Conservation (phyloP, 2,797 vertebrate genomes). For the Australoheros facetus region DNA sequence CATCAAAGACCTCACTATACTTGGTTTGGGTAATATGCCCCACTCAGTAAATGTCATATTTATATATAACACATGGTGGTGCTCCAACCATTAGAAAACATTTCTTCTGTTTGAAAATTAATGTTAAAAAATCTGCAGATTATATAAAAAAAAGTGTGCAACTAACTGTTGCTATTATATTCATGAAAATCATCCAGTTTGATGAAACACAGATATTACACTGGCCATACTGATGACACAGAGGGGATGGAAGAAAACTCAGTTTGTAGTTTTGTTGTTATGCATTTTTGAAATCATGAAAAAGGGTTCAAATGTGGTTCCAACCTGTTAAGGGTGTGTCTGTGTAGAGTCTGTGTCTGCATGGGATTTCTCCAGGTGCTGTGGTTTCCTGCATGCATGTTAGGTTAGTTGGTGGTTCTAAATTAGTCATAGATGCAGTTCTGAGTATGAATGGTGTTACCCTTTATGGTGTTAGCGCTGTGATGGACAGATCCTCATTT, state of each 20-base stretch:
- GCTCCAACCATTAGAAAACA: too few relatives aligned
- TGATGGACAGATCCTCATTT: too few relatives aligned
- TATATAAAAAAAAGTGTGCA: not conserved
- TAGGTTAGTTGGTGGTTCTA: not conserved
- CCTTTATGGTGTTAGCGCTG: not conserved
- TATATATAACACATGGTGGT: too few relatives aligned
- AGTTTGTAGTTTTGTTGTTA: not conserved
- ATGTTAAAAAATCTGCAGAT: too few relatives aligned
- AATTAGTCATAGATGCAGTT: not conserved
- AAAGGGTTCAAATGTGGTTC: not conserved
- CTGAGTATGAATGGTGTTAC: not conserved
- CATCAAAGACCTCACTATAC: conserved; percentile 8
- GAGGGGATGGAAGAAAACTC: not conserved
- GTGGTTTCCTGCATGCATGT: not conserved
- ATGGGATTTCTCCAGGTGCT: too few relatives aligned
- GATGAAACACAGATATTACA: not conserved
- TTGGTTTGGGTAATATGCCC: not conserved
- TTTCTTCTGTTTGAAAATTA: too few relatives aligned
- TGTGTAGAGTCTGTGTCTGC: not conserved
- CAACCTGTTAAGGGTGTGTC: not conserved
- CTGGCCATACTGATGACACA: not conserved
- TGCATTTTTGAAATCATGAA: not conserved
- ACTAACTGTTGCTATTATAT: not conserved
- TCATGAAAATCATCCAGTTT: not conserved
- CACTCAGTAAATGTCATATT: not conserved